A percentile compares a stretch with the other conserved stretches of the same genome.
Conservation (phyloP, 2,797 vertebrate species). For the Pipistrellus nathusii region DNA sequence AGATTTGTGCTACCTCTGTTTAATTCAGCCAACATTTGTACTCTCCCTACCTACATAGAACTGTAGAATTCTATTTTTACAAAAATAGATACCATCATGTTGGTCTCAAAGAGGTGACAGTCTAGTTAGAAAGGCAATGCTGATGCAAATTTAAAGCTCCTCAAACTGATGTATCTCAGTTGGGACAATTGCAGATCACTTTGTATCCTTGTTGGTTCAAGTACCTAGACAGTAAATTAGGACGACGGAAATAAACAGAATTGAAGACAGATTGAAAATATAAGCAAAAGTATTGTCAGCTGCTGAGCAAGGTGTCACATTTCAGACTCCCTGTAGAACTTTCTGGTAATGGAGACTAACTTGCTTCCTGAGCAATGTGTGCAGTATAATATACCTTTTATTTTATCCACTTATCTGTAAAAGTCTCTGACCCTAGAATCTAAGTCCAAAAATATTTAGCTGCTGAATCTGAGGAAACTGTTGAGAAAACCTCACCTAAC, state of each 20-base stretch:
- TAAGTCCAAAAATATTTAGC: background rate
- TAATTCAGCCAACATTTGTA: background rate
- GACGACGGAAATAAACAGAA: background rate
- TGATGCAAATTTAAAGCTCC: slow-evolving; percentile 19
- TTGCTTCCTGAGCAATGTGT: background rate
- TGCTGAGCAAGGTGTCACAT: background rate
- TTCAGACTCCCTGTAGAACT: background rate
- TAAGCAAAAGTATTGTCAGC: background rate
- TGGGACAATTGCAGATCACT: background rate
- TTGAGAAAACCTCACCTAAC: background rate
- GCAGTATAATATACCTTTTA: background rate
- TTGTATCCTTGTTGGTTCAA: background rate
- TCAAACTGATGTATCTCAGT: background rate
- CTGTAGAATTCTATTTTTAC: background rate
- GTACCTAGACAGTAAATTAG: background rate
- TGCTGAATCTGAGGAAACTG: background rate
- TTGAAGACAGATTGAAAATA: background rate
- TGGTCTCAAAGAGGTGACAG: background rate
- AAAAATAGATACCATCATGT: background rate
- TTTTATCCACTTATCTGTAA: background rate
- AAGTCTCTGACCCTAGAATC: background rate
- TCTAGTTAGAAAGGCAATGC: background rate
- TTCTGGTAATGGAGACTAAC: background rate
- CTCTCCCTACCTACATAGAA: background rate
- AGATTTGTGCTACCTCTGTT: background rate